A percentile compares a stretch with the other conserved stretches of the same genome.
Conservation (phyloP, 2,797 vertebrate species). For the Coendou prehensilis region DNA sequence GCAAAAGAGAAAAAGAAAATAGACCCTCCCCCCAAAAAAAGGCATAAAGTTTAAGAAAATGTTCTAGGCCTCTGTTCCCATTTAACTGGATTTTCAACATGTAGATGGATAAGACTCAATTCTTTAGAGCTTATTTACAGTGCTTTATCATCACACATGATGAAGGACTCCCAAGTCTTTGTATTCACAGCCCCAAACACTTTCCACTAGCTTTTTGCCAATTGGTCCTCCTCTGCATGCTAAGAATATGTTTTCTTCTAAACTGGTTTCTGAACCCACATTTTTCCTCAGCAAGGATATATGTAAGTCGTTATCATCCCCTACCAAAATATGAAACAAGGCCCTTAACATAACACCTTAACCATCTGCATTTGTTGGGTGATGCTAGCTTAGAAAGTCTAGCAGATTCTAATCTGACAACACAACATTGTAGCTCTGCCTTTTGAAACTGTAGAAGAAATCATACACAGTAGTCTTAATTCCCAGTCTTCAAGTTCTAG, state of each 20-base stretch:
- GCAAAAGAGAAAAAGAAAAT: not conserved
- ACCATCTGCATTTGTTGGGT: not conserved
- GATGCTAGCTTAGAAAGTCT: not conserved
- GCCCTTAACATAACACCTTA: not conserved
- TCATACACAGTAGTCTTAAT: conserved; percentile 34
- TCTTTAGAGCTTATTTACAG: not conserved
- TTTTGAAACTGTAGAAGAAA: conserved; percentile 41
- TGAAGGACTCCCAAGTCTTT: not conserved
- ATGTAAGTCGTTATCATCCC: not conserved
- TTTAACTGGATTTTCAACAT: not conserved
- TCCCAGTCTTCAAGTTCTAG: conserved; percentile 24
- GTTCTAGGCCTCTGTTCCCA: not conserved
- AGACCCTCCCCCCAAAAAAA: not conserved
- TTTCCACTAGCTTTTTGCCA: not conserved
- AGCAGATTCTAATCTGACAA: not conserved
- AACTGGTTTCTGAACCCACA: not conserved
- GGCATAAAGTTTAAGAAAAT: not conserved
- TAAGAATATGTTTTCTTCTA: not conserved
- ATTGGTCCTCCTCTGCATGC: not conserved
- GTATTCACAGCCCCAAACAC: not conserved
- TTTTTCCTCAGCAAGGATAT: not conserved
- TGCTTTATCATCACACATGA: not conserved
- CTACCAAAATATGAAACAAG: not conserved
- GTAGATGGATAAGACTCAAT: not conserved
- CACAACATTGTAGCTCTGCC: not conserved